Percentiles rank a stretch among this genome's conserved stretches.
These are phyloP conservation scores for Halocynthia roretzi DNA, from an alignment of 23 tunicate genomes.

Conservation along the genomic window DNA sequence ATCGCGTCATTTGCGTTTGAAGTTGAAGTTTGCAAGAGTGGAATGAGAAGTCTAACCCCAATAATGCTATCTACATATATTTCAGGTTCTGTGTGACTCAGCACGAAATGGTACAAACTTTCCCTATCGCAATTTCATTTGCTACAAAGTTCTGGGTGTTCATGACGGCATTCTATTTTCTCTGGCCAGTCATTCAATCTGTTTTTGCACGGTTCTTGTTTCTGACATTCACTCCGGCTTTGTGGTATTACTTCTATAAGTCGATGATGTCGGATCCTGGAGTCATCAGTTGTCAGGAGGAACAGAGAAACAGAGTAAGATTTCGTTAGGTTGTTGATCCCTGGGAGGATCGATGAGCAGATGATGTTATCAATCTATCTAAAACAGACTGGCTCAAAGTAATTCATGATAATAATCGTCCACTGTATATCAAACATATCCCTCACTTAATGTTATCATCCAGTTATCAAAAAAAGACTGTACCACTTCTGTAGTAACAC, in stretches of 20 bases:
- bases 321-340: background rate
- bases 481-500: too few relatives aligned
- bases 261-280: conserved; percentile 72
- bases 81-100: conserved; percentile 46
- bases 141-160: conserved; percentile 95
- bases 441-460: too few relatives aligned
- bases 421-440: too few relatives aligned
- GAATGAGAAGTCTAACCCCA: too few relatives aligned
- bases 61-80: background rate
- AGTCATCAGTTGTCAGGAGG: conserved; percentile 49
- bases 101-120: conserved; percentile 30
- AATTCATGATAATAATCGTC: too few relatives aligned
- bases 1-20: too few relatives aligned
- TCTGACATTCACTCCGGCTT: conserved; percentile 33
- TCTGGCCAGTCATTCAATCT: conserved; percentile 58
- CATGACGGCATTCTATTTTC: conserved; percentile 62
- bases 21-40: too few relatives aligned
- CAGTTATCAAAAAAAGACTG: too few relatives aligned
- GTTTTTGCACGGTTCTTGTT: conserved; percentile 35
- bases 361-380: too few relatives aligned
- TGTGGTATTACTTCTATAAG: conserved; percentile 91
- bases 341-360: too few relatives aligned
- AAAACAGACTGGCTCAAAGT: too few relatives aligned
- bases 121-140: conserved; percentile 64
- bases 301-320: conserved; percentile 73